Base-by-base conservation (phyloP, 2,888 invertebrate species). In the Tiliacea citrago region DNA sequence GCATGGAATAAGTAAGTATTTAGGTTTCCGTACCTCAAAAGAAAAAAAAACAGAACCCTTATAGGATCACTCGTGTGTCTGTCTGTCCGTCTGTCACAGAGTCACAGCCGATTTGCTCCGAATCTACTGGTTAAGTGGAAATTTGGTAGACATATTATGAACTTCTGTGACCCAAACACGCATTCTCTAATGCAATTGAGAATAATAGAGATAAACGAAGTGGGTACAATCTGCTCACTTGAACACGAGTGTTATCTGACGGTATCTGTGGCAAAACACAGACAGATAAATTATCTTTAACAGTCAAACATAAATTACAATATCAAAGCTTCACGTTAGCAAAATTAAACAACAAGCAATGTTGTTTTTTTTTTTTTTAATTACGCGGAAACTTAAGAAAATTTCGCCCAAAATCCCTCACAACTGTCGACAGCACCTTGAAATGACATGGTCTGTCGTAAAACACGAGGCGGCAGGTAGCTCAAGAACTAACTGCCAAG, bases 371-470 rank as follows among this genome's bases (percentile, higher is more conserved):
- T 61, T n/a, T 18, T n/a, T 60, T 42, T 42, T 42, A n/a, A 68
- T 0, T 53, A 21, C 8, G 16, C 24, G 12, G 39, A 39, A 39
- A 39, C 4, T 53, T 16, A 6, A 21, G 21, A 53, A 63, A 29
- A 39, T 47, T 75, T 55, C 7, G 2, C 0, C 16, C 16, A 12
- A 35, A 77, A 75, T 77, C 42, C 16, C 57, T 77, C 77, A 67
- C 77, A 57, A 24, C 42, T 6, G 68, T 24, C 24, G 57, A 24
- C 51, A 77, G 45, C 24, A 45, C 68, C 68, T 60, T 51, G 58
- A 58, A 49, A 47, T n/a, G 51, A n/a, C 18, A 68, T 49, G 24
- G 45, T 35, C 29, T 24, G 18, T 61, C 42, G 39, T 61, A 55
- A 72, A 70, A 70, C 21, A 47, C 47, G 60, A 68, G 47, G n/a